Conservation (phyloP, 1,140 invertebrate genomes). For the Pristionchus pacificus region DNA sequence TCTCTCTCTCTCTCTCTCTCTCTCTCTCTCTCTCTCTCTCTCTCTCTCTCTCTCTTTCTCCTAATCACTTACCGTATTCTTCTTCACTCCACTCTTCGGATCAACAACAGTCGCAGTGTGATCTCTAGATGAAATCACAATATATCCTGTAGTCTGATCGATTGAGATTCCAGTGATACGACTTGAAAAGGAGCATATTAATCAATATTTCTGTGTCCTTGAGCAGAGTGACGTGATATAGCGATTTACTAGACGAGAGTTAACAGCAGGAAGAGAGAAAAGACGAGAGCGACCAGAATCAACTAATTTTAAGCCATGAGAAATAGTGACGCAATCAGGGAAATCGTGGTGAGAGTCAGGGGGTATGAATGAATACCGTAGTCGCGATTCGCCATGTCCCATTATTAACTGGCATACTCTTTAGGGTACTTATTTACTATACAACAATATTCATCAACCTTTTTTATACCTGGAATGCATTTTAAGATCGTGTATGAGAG, state of each 20-base stretch:
- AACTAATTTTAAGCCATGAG: too few species aligned
- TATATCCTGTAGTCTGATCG: conserved; percentile 1
- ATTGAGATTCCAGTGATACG: conserved; percentile 33
- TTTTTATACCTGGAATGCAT: conserved; percentile 17
- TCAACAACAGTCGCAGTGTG: conserved; percentile 45
- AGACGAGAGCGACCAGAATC: background rate
- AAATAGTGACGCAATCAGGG: conserved; percentile 11
- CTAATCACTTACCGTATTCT: conserved; percentile 29
- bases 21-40: too few species aligned
- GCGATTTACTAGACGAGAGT: conserved; percentile 29
- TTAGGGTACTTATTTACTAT: too few species aligned
- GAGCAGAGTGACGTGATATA: conserved; percentile 27
- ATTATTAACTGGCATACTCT: too few species aligned
- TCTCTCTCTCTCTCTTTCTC: too few species aligned
- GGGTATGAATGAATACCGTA: too few species aligned
- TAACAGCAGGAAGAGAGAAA: conserved; percentile 1
- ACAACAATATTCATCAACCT: too few species aligned
- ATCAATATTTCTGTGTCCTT: background rate
- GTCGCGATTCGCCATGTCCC: too few species aligned
- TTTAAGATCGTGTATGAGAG: conserved; percentile 7
- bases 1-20: too few species aligned
- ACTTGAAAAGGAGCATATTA: conserved; percentile 33
- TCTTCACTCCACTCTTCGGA: conserved; percentile 22
- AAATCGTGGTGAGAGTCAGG: too few species aligned
- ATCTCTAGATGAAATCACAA: conserved; percentile 37